These are phyloP conservation scores for Polylopha cassiicola DNA, from an alignment of 2,888 invertebrate genomes.

Conservation along the genomic window DNA sequence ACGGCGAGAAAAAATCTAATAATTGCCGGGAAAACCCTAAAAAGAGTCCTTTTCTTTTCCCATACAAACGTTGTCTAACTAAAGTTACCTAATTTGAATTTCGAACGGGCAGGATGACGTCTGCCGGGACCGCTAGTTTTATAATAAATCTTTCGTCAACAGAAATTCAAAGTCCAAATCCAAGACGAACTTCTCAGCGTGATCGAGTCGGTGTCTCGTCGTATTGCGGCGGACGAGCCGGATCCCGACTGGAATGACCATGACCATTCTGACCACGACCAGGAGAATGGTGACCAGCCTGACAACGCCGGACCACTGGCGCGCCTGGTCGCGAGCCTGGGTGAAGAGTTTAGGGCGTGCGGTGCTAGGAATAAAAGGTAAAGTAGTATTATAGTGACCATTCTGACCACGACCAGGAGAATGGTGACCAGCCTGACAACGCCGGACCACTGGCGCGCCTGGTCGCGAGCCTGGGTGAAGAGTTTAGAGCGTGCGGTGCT, in stretches of 20 bases:
- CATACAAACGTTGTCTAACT: no score
- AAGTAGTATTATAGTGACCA: neutral
- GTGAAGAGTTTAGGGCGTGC: no score
- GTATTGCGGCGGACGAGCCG: slow-evolving; percentile 72
- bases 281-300: slow-evolving; percentile 41
- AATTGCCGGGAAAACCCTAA: no score
- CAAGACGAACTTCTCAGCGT: slow-evolving; percentile 88
- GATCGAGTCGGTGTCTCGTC: slow-evolving; percentile 87
- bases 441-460: slow-evolving; percentile 61
- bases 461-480: no score
- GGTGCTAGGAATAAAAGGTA: no score
- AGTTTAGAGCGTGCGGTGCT: no score
- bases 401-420: slow-evolving; percentile 34
- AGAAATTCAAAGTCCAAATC: slow-evolving; percentile 89
- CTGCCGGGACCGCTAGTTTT: no score
- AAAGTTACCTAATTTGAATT: no score
- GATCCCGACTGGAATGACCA: slow-evolving; percentile 10
- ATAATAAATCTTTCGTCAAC: slow-evolving; percentile 29
- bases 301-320: slow-evolving; percentile 68
- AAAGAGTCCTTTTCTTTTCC: no score
- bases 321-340: no score
- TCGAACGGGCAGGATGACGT: no score
- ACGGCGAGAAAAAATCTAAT: no score
- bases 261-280: slow-evolving; percentile 30
- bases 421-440: slow-evolving; percentile 47